These are phyloP conservation scores for Centropyge bicolor DNA, from an alignment of 2,797 vertebrate species.

Conservation along the genomic window DNA sequence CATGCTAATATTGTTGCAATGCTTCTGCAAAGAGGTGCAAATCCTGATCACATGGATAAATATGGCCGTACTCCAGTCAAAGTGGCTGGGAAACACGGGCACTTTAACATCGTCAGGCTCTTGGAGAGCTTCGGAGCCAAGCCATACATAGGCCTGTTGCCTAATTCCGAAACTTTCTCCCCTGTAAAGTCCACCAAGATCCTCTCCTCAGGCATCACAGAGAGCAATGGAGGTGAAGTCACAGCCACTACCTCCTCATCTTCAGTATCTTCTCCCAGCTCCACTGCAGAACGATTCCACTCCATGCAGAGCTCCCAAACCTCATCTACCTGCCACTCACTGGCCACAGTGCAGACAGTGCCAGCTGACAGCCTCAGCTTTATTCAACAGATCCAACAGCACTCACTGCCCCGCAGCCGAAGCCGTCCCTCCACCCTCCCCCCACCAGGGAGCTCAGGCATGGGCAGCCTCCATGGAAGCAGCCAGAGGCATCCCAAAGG, in stretches of 20 bases:
- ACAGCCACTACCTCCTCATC: conserved; percentile 73
- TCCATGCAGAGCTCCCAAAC: conserved; percentile 86
- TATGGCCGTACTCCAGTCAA: conserved; percentile 86
- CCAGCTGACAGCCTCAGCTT: conserved; percentile 87
- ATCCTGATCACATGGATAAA: conserved; percentile 84
- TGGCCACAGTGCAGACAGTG: conserved; percentile 85
- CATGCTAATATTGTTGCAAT: conserved; percentile 82
- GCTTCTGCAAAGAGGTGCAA: conserved; percentile 84
- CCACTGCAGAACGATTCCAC: conserved; percentile 83
- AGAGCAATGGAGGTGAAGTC: conserved; percentile 52
- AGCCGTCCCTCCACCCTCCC: conserved; percentile 84
- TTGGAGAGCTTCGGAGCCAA: conserved; percentile 85
- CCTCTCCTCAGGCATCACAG: conserved; percentile 59
- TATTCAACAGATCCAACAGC: conserved; percentile 87
- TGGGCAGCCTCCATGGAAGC: conserved; percentile 78
- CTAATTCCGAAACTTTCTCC: conserved; percentile 66
- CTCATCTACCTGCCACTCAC: conserved; percentile 85
- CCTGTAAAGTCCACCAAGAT: conserved; percentile 71
- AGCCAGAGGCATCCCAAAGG: conserved; percentile 69
- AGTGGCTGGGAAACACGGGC: conserved; percentile 85
- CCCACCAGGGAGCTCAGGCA: conserved; percentile 69
- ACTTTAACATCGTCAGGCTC: conserved; percentile 81
- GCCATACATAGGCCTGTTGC: conserved; percentile 74
- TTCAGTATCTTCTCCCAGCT: conserved; percentile 84
- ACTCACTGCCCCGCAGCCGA: conserved; percentile 86